Conservation (phyloP, 2,113 vertebrate genomes). For the Theristicus caerulescens region DNA sequence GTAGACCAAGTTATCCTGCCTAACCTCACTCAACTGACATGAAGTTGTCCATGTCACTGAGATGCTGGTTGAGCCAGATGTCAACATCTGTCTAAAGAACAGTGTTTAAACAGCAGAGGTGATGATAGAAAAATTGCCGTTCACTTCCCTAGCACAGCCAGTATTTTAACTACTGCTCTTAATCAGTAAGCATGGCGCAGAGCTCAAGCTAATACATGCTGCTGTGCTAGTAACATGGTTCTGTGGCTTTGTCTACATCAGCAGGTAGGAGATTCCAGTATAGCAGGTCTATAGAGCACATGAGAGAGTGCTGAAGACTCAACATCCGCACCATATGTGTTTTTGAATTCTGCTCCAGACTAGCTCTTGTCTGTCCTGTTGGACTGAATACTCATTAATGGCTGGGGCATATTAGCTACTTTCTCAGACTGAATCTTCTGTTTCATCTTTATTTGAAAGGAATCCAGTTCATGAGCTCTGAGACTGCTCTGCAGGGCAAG, state of each 20-base stretch:
- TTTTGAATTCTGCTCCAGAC: not conserved
- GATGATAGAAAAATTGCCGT: not conserved
- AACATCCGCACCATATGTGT: not conserved
- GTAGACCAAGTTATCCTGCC: not conserved
- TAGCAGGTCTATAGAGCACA: not conserved
- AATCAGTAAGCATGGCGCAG: not conserved
- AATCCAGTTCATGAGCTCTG: not conserved
- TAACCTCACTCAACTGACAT: not conserved
- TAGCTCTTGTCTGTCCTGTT: not conserved
- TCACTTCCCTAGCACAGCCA: not conserved
- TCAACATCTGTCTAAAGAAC: not conserved
- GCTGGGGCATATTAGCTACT: not conserved
- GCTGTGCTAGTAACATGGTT: not conserved
- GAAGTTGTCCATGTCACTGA: not conserved
- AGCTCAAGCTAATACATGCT: not conserved
- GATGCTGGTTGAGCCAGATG: not conserved
- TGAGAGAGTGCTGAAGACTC: not conserved
- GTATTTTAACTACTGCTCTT: not conserved
- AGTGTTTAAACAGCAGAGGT: not conserved
- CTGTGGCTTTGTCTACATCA: not conserved
- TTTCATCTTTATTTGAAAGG: slow-evolving; percentile 3
- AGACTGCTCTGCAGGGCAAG: not conserved
- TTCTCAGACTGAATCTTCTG: not conserved
- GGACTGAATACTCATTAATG: not conserved
- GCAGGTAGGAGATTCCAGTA: not conserved